Evolutionary conservation across 2,888 invertebrate genomes (phyloP), one percentile per base, ranked within the genome.

Genomic region (Buathra laborator): DNA sequence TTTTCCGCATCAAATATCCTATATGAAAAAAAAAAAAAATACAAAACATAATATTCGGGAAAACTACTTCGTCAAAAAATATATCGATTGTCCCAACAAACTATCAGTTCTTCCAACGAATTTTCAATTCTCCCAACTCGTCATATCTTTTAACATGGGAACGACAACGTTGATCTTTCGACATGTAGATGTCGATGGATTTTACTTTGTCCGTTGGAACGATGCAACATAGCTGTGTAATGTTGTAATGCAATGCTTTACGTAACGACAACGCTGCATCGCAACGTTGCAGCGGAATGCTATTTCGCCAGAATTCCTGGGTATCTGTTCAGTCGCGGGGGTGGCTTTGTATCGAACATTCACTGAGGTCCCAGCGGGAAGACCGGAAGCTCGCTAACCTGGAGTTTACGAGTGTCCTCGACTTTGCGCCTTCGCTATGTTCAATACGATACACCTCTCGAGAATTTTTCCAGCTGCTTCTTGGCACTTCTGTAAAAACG

Each of bases 321-420:
- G 16, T 16, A 43, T 16, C 16, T 10, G 71, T 59, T 59, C 29
- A 53, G 59, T 59, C 44, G 24, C 24, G 5, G 37, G 24, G 43
- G 66, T 70, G 19, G 44, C 7, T 59, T 44, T 32, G 48, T 68
- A 46, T 48, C 68, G 46, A 62, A 62, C 48, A 59, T 29, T 70
- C 12, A 70, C 12, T 32, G 56, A 32, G n/a, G n/a, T 32, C 43
- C 56, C 43, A 24, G 37, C 48, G 32, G 32, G 29, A 24, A 12
- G 46, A 59, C 46, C 59, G 59, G 70, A 78, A 70, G 19, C 62
- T 56, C 24, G 43, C 59, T 56, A 70, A 48, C 70, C 46, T 56
- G 48, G 66, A 53, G 70, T 78, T 78, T 78, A 78, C 78, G 78
- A 78, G 70, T 46, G 32, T 59, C 59, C 70, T 62, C 62, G 37